Conservation (phyloP, 1,140 invertebrate genomes). For the Zaprionus nigranus region DNA sequence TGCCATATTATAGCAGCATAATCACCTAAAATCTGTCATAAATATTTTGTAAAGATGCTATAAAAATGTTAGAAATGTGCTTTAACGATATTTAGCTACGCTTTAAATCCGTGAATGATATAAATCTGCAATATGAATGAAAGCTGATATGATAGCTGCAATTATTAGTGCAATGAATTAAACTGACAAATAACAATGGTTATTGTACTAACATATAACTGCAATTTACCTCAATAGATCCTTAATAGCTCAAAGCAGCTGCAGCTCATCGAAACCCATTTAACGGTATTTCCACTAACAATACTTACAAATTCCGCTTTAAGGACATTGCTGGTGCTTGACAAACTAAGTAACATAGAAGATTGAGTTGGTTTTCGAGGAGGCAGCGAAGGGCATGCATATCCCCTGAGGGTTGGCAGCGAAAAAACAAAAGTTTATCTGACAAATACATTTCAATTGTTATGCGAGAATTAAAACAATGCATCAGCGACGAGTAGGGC, state of each 20-base stretch:
- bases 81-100: too few species aligned
- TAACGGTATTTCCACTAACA: not conserved
- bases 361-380: not conserved
- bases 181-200: too few species aligned
- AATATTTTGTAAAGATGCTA: not conserved
- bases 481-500: constrained; percentile 31
- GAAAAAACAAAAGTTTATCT: constrained; percentile 73
- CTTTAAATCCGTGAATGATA: not conserved
- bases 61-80: not conserved
- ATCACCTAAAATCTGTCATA: too few species aligned
- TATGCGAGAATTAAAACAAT: constrained; percentile 55
- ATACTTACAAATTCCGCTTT: constrained; percentile 25
- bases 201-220: not conserved
- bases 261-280: constrained; percentile 13
- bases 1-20: too few species aligned
- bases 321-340: constrained; percentile 6
- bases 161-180: too few species aligned
- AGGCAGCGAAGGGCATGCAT: not conserved
- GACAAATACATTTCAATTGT: constrained; percentile 81
- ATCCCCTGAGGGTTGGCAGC: constrained; percentile 33
- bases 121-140: not conserved
- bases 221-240: not conserved
- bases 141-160: too few species aligned
- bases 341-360: constrained; percentile 6
- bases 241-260: not conserved